These are phyloP conservation scores for Leptobrachium ailaonicum DNA, from an alignment of 2,113 vertebrate species.

Conservation along the genomic window DNA sequence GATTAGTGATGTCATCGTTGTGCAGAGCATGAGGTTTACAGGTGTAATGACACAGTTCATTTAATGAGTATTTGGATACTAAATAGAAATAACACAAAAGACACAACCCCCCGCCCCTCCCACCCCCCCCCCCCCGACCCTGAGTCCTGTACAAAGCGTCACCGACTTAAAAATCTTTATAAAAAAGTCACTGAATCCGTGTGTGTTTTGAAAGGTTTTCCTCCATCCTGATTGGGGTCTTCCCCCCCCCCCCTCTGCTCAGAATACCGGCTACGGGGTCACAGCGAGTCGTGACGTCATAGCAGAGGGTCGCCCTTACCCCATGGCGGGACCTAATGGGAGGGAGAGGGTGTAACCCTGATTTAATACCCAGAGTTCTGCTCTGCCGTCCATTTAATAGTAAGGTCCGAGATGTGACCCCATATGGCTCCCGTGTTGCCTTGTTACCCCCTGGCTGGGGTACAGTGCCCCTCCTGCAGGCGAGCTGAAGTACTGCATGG, in stretches of 20 bases:
- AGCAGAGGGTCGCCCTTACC: too few species aligned
- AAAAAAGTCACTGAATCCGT: too few species aligned
- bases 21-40: background rate
- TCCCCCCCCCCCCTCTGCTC: too few species aligned
- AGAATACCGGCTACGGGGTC: too few species aligned
- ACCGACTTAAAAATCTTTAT: too few species aligned
- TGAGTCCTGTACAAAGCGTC: too few species aligned
- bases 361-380: background rate
- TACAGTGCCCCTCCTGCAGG: slow-evolving; percentile 11
- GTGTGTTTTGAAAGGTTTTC: too few species aligned
- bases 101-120: background rate
- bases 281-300: too few species aligned
- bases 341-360: too few species aligned
- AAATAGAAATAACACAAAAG: slow-evolving; percentile 4
- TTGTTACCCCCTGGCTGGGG: slow-evolving; percentile 13
- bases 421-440: slow-evolving; percentile 28
- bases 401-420: slow-evolving; percentile 3
- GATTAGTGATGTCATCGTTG: too few species aligned
- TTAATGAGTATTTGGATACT: background rate
- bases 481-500: slow-evolving; percentile 23
- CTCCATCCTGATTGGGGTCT: too few species aligned
- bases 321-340: too few species aligned
- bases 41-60: background rate
- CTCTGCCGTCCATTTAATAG: slow-evolving; percentile 3
- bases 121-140: background rate